Conservation (phyloP, 1,140 invertebrate species). For the Aplysia californica region DNA sequence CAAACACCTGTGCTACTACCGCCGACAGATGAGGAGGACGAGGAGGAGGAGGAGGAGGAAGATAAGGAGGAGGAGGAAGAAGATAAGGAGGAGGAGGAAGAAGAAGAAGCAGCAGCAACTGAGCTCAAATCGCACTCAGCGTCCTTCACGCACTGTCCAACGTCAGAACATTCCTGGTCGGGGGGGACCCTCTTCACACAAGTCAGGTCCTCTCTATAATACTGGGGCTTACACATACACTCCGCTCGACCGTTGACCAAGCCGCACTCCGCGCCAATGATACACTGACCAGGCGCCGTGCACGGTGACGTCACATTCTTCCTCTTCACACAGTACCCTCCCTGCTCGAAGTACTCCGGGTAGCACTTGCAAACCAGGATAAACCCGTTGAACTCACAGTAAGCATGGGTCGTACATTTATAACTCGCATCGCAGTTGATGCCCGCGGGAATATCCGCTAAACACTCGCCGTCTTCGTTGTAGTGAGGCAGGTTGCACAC, state of each 20-base stretch:
- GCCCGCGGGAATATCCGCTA: constrained; percentile 8
- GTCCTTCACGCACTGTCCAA: constrained; percentile 21
- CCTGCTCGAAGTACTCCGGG: constrained; percentile 11
- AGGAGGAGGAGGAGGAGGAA: too few species aligned
- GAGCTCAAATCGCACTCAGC: constrained; percentile 14
- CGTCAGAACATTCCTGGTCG: constrained; percentile 2
- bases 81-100: too few species aligned
- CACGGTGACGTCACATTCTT: constrained; percentile 30
- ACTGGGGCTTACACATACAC: constrained; percentile 12
- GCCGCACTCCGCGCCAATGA: constrained; percentile 19
- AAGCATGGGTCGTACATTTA: constrained; percentile 27
- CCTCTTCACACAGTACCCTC: constrained; percentile 17
- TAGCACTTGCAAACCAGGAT: constrained; percentile 15
- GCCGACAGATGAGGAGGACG: too few species aligned
- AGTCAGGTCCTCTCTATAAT: constrained; percentile 10
- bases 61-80: too few species aligned
- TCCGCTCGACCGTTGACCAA: background rate
- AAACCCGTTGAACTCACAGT: constrained; percentile 14
- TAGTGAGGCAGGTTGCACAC: constrained; percentile 6
- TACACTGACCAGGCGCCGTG: constrained; percentile 16
- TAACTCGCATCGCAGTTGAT: background rate
- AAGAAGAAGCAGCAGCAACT: background rate
- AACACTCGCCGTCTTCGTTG: constrained; percentile 12
- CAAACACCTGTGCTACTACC: too few species aligned
- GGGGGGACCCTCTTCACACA: constrained; percentile 9